These are phyloP conservation scores for Alcedo quadribrachys DNA, from an alignment of 2,797 vertebrate species.

Conservation along the genomic window DNA sequence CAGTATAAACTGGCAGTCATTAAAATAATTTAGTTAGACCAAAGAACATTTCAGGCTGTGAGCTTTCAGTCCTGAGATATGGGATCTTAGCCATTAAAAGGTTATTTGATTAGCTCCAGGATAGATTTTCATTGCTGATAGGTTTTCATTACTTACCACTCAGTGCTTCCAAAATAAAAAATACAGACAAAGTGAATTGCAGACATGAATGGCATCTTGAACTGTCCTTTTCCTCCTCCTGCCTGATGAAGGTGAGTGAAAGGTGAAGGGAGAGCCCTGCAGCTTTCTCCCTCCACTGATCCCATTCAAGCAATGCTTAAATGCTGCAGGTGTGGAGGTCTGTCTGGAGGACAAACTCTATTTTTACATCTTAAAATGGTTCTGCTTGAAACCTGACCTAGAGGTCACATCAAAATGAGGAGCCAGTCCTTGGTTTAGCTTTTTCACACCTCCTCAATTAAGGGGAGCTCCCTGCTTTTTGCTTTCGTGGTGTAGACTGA, in stretches of 20 bases:
- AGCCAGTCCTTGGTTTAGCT: background rate
- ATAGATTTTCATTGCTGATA: background rate
- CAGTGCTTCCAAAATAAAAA: conserved; percentile 16
- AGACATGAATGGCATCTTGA: background rate
- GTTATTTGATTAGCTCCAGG: background rate
- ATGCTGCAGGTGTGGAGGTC: background rate
- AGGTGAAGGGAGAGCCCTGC: background rate
- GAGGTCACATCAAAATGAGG: background rate
- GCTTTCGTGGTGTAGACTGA: background rate
- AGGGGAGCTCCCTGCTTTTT: background rate
- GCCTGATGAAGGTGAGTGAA: background rate
- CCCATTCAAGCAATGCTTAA: background rate
- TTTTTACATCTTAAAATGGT: background rate
- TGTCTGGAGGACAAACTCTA: background rate
- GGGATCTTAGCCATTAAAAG: background rate
- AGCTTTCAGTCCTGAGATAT: background rate
- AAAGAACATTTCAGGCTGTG: background rate
- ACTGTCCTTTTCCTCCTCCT: background rate
- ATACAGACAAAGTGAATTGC: background rate
- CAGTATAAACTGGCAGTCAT: background rate
- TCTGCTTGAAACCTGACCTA: background rate
- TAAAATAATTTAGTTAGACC: background rate
- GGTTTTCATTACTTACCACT: background rate
- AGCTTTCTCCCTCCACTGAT: background rate
- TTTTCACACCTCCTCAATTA: background rate